Evolutionary conservation across 2,113 vertebrate species (phyloP).

Genomic region (Silurus glanis): DNA sequence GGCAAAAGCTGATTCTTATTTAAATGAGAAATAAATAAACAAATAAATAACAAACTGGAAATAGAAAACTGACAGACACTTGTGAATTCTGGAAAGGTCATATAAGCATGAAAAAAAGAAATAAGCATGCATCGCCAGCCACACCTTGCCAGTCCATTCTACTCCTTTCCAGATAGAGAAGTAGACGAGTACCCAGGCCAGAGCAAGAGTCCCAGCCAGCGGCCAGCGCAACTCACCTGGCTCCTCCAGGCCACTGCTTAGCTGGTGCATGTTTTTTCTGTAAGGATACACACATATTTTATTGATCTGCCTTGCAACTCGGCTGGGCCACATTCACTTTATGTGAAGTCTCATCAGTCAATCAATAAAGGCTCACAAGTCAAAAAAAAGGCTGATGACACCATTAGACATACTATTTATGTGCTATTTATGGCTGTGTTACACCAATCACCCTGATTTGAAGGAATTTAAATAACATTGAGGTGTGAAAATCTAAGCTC

Average conservation of each 20-base stretch:
- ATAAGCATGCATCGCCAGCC: slow-evolving; percentile 20
- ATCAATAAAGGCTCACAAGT: not conserved
- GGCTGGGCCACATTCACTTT: not conserved
- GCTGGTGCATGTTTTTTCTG: slow-evolving; percentile 89
- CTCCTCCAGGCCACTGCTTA: slow-evolving; percentile 80
- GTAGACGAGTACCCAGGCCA: slow-evolving; percentile 90
- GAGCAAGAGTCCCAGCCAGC: slow-evolving; percentile 80
- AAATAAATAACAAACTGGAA: not conserved
- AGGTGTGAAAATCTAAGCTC: not conserved
- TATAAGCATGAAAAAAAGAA: not conserved
- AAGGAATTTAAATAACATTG: not conserved
- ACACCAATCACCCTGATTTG: not conserved
- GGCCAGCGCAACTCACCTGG: slow-evolving; percentile 83
- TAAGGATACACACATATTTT: slow-evolving; percentile 34
- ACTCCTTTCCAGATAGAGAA: slow-evolving; percentile 95
- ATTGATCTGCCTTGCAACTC: not conserved
- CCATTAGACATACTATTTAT: not conserved
- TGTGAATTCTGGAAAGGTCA: not conserved
- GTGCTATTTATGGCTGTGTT: not conserved
- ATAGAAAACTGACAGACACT: not conserved
- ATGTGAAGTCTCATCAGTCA: not conserved
- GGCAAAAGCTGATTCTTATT: not conserved
- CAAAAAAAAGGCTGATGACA: not conserved
- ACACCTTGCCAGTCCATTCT: slow-evolving; percentile 91
- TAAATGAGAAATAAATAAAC: not conserved